A percentile compares a stretch with the other conserved stretches of the same genome.
phyloP scores from a whole-genome alignment of 2,797 vertebrate genomes.

The Mormyrops boulengeri region DNA sequence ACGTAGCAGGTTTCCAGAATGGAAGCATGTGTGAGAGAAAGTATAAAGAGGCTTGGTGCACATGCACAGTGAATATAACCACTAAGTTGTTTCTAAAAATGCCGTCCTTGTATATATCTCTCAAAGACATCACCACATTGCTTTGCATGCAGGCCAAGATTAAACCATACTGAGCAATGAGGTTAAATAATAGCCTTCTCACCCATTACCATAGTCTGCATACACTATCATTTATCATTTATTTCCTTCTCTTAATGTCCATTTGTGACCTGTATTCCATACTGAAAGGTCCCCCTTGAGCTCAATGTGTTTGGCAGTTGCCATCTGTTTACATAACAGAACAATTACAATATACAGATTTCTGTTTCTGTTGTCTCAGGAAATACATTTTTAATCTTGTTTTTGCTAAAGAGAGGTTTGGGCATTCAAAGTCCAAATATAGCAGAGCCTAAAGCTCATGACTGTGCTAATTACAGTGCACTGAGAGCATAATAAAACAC shows the following conservation, averaged over 20 bases:
- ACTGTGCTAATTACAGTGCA: conserved; percentile 52
- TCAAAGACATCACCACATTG: background rate
- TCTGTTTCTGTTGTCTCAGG: background rate
- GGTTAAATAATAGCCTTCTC: background rate
- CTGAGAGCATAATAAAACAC: conserved; percentile 51
- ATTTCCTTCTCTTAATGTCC: background rate
- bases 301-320: background rate
- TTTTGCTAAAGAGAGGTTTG: conserved; percentile 20
- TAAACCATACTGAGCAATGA: background rate
- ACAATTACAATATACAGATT: background rate
- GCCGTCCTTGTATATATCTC: background rate
- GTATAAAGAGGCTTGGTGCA: too few species aligned
- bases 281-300: background rate
- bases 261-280: background rate
- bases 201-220: background rate
- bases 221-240: background rate
- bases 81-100: too few species aligned
- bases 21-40: too few species aligned
- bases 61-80: too few species aligned
- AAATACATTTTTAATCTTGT: conserved; percentile 32
- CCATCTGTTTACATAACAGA: background rate
- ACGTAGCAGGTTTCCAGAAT: too few species aligned
- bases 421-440: conserved; percentile 43
- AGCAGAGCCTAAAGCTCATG: conserved; percentile 52
- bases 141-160: background rate